Evolutionary conservation across 1,140 invertebrate genomes (phyloP).

Genomic region (Aphelinus certus): DNA sequence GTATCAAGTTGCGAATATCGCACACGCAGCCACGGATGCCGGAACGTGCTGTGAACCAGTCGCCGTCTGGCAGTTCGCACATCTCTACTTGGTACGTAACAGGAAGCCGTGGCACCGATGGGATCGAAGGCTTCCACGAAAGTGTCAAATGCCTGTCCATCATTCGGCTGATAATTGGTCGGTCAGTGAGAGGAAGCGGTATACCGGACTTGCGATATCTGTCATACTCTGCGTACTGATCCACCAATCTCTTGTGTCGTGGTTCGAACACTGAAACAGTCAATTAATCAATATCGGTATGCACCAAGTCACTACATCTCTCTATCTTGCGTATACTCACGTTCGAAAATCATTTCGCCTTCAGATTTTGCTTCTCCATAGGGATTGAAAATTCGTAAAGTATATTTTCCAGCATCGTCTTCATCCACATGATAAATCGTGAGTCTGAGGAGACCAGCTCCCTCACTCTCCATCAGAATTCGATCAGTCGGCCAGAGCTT

Average conservation of each 20-base stretch:
- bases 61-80: conserved; percentile 86
- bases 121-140: conserved; percentile 91
- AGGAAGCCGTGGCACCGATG: conserved; percentile 79
- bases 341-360: conserved; percentile 83
- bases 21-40: conserved; percentile 85
- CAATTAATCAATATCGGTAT: conserved; percentile 17
- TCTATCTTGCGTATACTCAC: conserved; percentile 66
- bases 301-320: no score
- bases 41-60: conserved; percentile 85
- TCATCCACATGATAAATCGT: conserved; percentile 78
- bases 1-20: conserved; percentile 84
- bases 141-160: conserved; percentile 84
- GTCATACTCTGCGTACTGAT: conserved; percentile 86
- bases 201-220: conserved; percentile 83
- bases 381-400: conserved; percentile 82
- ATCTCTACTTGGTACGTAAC: conserved; percentile 96
- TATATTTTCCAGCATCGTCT: conserved; percentile 85
- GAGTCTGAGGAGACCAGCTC: conserved; percentile 77
- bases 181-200: conserved; percentile 84
- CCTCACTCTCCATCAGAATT: conserved; percentile 83
- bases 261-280: conserved; percentile 72
- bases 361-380: conserved; percentile 85
- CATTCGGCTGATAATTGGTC: conserved; percentile 89
- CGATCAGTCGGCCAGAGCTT: conserved; percentile 83
- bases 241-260: conserved; percentile 76